Base-by-base conservation (phyloP, 1,140 invertebrate species). In the Drosophila setifemur region DNA sequence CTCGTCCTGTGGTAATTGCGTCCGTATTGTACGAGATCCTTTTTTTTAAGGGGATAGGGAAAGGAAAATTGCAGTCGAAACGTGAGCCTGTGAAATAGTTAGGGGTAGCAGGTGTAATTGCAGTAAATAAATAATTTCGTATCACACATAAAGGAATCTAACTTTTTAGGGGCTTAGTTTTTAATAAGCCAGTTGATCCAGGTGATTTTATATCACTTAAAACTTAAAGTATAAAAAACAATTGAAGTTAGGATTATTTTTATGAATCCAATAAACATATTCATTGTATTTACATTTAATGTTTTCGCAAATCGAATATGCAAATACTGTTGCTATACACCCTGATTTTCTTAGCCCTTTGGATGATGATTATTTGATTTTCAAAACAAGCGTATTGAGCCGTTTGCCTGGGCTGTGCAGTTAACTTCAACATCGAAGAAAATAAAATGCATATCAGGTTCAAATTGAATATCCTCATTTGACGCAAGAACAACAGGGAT, bases 1-100 rank as follows among this genome's bases (percentile, higher is more conserved):
- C 42, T 61, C 55, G 55, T 66, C 53, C 63, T 83, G 79, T 79
- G 79, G 79, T 85, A 83, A 83, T 83, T 83, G 79, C 79, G 66
- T 85, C 79, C 79, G 79, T 83, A 83, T 83, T 83, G 79, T 83
- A 64, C 11, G 26, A 39, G 67, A 39, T 70, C 19, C 44, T 3
- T 9, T 19, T 54, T 54, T 18, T 14, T n/a, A 11, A n/a, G 28
- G 40, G 14, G 42, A 6, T 37, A 5, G 4, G 21, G 8, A 4
- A 11, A 4, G 9, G 1, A 6, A 64, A 54, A 64, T 29, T 66
- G 61, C 61, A 66, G 61, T 64, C 14, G 33, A 64, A 49, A 66
- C 61, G 61, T 66, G 61, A 64, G 61, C 23, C 31, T 37, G 11
- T 31, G 25, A 31, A 19, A 29, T 28, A 25, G n/a, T n/a, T 35